Percentiles rank a stretch among this genome's conserved stretches.
phyloP scores from a whole-genome alignment of 23 tunicate species.

The Halocynthia roretzi region DNA sequence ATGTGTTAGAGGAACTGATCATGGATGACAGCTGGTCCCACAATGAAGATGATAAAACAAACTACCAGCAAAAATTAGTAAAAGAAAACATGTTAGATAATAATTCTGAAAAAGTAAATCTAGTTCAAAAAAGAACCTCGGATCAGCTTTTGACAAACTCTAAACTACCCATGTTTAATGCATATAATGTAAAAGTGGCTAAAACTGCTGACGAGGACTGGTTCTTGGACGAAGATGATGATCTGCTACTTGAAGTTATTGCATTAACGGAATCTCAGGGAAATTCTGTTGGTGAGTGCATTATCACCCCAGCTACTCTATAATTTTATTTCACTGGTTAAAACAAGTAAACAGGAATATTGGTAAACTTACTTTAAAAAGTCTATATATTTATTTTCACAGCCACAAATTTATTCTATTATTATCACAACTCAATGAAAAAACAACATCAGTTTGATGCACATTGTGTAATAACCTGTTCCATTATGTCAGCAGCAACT shows the following conservation, averaged over 20 bases:
- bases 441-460: too few relatives aligned
- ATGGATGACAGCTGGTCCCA: slow-evolving; percentile 86
- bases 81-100: neutral
- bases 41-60: slow-evolving; percentile 1
- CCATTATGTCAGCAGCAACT: too few relatives aligned
- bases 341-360: too few relatives aligned
- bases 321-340: too few relatives aligned
- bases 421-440: too few relatives aligned
- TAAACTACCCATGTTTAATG: neutral
- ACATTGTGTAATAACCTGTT: too few relatives aligned
- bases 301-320: neutral
- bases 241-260: slow-evolving; percentile 31
- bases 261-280: slow-evolving; percentile 34
- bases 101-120: neutral
- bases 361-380: too few relatives aligned
- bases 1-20: slow-evolving; percentile 39
- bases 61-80: neutral
- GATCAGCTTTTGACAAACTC: neutral
- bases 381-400: too few relatives aligned
- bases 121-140: neutral
- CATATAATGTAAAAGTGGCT: too few relatives aligned
- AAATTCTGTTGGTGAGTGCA: neutral
- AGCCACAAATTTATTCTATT: too few relatives aligned
- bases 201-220: neutral
- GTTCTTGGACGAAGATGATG: slow-evolving; percentile 34